Percentiles rank a stretch among this genome's conserved stretches.
phyloP scores from a whole-genome alignment of 2,888 invertebrate genomes.

The Isoperla grammatica region DNA sequence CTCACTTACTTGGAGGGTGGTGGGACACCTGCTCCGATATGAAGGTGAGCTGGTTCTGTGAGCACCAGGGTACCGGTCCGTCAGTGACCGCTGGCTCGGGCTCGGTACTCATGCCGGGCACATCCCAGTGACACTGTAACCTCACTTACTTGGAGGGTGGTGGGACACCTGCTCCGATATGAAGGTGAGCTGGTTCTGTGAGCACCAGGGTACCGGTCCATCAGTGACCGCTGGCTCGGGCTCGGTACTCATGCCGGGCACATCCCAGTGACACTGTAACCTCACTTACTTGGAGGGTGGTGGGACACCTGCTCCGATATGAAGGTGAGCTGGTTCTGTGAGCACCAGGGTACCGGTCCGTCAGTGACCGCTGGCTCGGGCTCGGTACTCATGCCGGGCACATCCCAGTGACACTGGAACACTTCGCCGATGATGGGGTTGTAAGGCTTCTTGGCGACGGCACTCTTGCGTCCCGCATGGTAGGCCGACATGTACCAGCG shows the following conservation, averaged over 20 bases:
- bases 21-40: constrained; percentile 98
- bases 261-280: constrained; percentile 74
- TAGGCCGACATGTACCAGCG: constrained; percentile 98
- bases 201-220: constrained; percentile 90
- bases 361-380: constrained; percentile 50
- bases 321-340: constrained; percentile 81
- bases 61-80: constrained; percentile 90
- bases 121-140: constrained; percentile 74
- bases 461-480: constrained; percentile 95
- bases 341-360: constrained; percentile 90
- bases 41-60: constrained; percentile 81
- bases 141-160: constrained; percentile 84
- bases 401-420: constrained; percentile 84
- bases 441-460: constrained; percentile 98
- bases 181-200: constrained; percentile 81
- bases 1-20: constrained; percentile 89
- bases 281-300: constrained; percentile 84
- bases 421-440: constrained; percentile 97
- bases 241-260: constrained; percentile 42
- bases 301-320: constrained; percentile 98
- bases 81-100: constrained; percentile 50
- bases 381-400: constrained; percentile 42
- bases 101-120: constrained; percentile 42
- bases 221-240: constrained; percentile 50
- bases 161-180: constrained; percentile 98